A percentile compares a stretch with the other conserved stretches of the same genome.
phyloP scores from a whole-genome alignment of 1,140 invertebrate species.

The Propsilocerus akamusi region DNA sequence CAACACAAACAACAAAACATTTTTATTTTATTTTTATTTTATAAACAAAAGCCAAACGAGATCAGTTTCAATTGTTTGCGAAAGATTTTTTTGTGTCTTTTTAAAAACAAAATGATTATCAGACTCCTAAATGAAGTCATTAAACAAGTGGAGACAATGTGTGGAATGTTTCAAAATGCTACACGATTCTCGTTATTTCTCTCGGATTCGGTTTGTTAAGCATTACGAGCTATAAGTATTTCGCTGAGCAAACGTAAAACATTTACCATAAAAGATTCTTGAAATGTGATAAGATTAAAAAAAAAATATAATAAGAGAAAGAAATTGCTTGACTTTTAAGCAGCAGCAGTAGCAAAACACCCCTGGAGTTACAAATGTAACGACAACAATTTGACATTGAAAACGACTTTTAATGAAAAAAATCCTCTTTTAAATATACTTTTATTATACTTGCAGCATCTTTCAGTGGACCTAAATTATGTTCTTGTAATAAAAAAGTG shows the following conservation, averaged over 20 bases:
- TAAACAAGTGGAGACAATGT: neutral
- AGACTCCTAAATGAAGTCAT: neutral
- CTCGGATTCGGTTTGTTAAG: slow-evolving; percentile 1
- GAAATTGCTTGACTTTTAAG: too few relatives aligned
- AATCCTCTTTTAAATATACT: neutral
- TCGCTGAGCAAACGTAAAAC: too few relatives aligned
- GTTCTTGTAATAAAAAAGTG: neutral
- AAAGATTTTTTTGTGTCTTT: too few relatives aligned
- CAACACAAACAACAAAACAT: too few relatives aligned
- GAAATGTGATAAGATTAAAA: slow-evolving; percentile 1
- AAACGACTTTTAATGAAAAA: neutral
- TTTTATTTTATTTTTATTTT: too few relatives aligned
- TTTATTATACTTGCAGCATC: neutral
- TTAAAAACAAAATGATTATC: too few relatives aligned
- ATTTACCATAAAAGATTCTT: too few relatives aligned
- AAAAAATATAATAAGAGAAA: too few relatives aligned
- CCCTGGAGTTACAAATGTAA: neutral
- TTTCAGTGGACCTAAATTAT: slow-evolving; percentile 1
- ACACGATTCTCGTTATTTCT: neutral
- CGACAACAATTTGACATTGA: neutral
- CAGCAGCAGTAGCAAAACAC: neutral
- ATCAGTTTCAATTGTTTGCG: too few relatives aligned
- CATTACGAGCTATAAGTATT: neutral
- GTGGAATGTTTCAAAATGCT: neutral
- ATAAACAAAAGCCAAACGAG: too few relatives aligned